Percentiles rank a stretch among this genome's conserved stretches.
These are phyloP conservation scores for Menidia menidia DNA, from an alignment of 2,797 vertebrate species.

Conservation along the genomic window DNA sequence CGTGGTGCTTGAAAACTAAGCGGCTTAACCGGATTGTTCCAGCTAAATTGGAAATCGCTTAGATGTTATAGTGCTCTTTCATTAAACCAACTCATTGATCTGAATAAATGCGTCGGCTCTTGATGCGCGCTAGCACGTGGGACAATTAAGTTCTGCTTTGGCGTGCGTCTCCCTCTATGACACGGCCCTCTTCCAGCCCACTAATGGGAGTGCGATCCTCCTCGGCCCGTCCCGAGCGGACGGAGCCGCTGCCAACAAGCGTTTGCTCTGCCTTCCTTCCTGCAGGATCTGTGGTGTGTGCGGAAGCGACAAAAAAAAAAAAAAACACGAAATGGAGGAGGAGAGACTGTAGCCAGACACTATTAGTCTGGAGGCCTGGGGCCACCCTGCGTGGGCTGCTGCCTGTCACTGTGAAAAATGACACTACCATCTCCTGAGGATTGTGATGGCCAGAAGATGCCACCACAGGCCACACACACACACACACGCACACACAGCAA, in stretches of 20 bases:
- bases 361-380: conserved; percentile 79
- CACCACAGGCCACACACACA: conserved; percentile 43
- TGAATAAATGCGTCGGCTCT: conserved; percentile 48
- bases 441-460: conserved; percentile 71
- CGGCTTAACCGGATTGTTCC: conserved; percentile 50
- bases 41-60: conserved; percentile 50
- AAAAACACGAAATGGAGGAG: conserved; percentile 33
- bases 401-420: conserved; percentile 85
- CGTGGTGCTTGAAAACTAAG: conserved; percentile 37
- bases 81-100: conserved; percentile 60
- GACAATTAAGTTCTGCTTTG: conserved; percentile 59
- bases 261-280: conserved; percentile 48
- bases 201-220: conserved; percentile 47
- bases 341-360: conserved; percentile 67
- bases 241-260: conserved; percentile 44
- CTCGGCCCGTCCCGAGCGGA: conserved; percentile 29
- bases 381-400: conserved; percentile 75
- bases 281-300: conserved; percentile 37
- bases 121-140: conserved; percentile 48
- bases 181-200: conserved; percentile 16
- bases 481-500: conserved; percentile 6
- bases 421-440: conserved; percentile 72
- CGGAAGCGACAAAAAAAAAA: conserved; percentile 9
- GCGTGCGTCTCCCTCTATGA: conserved; percentile 35
- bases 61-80: conserved; percentile 57